Conservation (phyloP, 2,797 vertebrate genomes). For the Alectoris magna region DNA sequence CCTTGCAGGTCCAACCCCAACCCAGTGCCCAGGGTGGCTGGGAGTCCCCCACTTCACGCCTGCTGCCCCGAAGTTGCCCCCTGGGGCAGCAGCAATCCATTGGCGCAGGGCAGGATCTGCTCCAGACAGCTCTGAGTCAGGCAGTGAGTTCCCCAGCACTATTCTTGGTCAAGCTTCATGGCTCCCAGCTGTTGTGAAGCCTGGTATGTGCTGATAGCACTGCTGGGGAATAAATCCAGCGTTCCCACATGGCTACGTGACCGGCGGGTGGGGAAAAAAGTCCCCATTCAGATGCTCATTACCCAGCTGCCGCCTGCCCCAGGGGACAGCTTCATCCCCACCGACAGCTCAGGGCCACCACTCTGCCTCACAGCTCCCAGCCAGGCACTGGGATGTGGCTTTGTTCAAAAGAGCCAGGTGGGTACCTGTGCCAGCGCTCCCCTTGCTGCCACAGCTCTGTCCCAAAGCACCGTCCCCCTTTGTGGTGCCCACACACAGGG, state of each 20-base stretch:
- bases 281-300: not conserved
- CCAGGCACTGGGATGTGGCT: rapidly evolving
- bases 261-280: conserved; percentile 27
- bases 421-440: no score
- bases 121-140: conserved; percentile 55
- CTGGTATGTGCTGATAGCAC: conserved; percentile 31
- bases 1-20: not conserved
- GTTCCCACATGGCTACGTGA: conserved; percentile 63
- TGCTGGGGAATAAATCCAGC: conserved; percentile 37
- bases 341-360: rapidly evolving
- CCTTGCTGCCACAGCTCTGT: not conserved
- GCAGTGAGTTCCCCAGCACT: conserved; percentile 34
- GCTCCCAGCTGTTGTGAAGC: conserved; percentile 68
- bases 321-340: not conserved
- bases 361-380: not conserved
- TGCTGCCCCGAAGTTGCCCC: not conserved
- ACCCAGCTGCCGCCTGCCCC: conserved; percentile 4
- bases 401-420: rapidly evolving
- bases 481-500: rapidly evolving
- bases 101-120: not conserved
- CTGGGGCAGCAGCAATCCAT: not conserved
- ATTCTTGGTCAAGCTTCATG: conserved; percentile 50
- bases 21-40: not conserved
- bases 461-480: not conserved
- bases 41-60: not conserved